A percentile compares a stretch with the other conserved stretches of the same genome.
Conservation (phyloP, 2,113 vertebrate species). For the Perca schrenkii region DNA sequence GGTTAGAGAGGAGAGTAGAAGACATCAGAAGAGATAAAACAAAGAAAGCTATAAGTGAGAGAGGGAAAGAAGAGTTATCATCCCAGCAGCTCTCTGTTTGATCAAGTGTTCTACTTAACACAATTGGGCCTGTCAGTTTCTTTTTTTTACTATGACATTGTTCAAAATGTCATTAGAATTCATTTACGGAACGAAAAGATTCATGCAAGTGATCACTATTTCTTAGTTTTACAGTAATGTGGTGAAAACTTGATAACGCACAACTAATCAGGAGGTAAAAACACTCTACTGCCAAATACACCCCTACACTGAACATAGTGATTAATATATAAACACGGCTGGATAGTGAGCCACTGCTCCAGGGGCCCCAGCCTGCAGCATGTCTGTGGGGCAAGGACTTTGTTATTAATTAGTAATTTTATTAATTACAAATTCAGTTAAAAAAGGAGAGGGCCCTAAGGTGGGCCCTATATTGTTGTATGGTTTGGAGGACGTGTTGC, state of each 20-base stretch:
- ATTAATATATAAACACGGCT: not conserved
- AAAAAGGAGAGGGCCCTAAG: not conserved
- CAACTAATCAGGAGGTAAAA: not conserved
- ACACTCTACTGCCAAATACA: not conserved
- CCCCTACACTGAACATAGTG: not conserved
- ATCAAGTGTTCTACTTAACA: slow-evolving; percentile 10
- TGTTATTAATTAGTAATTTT: too few species aligned
- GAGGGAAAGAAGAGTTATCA: not conserved
- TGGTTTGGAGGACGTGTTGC: too few species aligned
- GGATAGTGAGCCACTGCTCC: not conserved
- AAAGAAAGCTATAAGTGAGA: not conserved
- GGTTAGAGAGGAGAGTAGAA: not conserved
- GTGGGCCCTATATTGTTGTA: too few species aligned
- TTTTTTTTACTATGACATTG: not conserved
- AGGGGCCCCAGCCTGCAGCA: too few species aligned
- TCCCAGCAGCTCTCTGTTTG: slow-evolving; percentile 30
- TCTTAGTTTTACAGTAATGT: not conserved
- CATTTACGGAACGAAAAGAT: not conserved
- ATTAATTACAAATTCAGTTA: too few species aligned
- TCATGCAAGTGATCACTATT: not conserved
- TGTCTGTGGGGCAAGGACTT: too few species aligned
- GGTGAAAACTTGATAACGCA: too few species aligned
- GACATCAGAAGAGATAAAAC: not conserved
- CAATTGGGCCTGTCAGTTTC: not conserved
- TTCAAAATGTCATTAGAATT: slow-evolving; percentile 9